Evolutionary conservation across 2,888 invertebrate species (phyloP), one percentile per base, ranked within the genome.

Genomic region (Tineola bisselliella): DNA sequence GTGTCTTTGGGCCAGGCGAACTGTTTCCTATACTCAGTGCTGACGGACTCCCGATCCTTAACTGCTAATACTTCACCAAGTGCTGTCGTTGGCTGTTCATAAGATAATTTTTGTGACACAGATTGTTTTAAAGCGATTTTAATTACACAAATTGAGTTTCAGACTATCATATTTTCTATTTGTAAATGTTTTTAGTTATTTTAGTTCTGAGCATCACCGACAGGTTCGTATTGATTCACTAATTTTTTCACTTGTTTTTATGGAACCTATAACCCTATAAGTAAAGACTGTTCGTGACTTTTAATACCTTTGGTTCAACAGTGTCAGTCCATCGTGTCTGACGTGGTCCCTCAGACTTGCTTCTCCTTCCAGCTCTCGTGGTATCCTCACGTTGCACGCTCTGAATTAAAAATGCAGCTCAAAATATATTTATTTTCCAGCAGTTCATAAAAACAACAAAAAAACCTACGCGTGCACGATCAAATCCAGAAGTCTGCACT

Each of bases 1-100:
- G 81, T 81, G 69, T 90, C 89, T 72, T 90, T 88, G 66, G 95
- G 95, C 95, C 95, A 95, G 69, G 94, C 94, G 88, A 94, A 95
- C 89, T 95, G 94, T 79, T 95, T 91, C 71, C 93, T 91, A 88
- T 95, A 95, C 88, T 95, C 95, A 69, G 95, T 94, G 88, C 93
- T 78, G 0, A 64, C 75, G 25, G 74, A 68, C 56, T 81, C 78
- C 0, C 81, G 83, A 64, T 83, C 84, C 67, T 84, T 86, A 30
- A 73, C 74, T 0, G 79, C 93, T 88, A 86, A 91, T 88, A 88
- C 93, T 88, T 93, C 92, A 69, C 93, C 93, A 72, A 90, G 79
- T 65, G 90, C 90, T 72, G 90, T 82, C 67, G 90, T 89, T 67
- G 89, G 89, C 86, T 86, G 69, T 1, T 13, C 6, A 4, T n/a